Conservation (phyloP, 2,113 vertebrate species). For the Pyxicephalus adspersus region DNA sequence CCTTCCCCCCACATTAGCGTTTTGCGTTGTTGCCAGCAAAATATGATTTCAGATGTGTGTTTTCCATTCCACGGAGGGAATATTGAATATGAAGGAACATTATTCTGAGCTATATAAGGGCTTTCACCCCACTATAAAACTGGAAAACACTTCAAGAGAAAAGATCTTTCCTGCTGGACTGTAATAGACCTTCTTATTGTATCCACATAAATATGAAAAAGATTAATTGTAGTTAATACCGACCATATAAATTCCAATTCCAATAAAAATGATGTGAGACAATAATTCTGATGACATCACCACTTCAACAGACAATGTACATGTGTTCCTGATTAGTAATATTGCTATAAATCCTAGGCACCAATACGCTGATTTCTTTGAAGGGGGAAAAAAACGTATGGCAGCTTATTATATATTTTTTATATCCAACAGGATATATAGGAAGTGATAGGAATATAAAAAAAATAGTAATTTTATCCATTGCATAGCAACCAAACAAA, state of each 20-base stretch:
- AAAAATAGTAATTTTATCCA: no score
- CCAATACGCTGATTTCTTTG: conserved; percentile 17
- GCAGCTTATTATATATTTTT: neutral
- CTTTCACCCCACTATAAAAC: conserved; percentile 37
- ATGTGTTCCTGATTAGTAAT: conserved; percentile 42
- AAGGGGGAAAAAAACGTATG: neutral
- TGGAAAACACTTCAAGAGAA: conserved; percentile 28
- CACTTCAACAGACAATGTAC: neutral
- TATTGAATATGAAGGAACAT: conserved; percentile 42
- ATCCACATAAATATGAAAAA: conserved; percentile 49
- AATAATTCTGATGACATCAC: conserved; percentile 51
- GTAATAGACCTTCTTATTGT: conserved; percentile 30
- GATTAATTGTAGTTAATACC: conserved; percentile 53
- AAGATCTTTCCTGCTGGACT: conserved; percentile 26
- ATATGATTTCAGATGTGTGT: conserved; percentile 53
- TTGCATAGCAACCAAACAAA: no score
- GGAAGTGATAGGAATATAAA: no score
- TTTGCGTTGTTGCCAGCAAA: conserved; percentile 38
- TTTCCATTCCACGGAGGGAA: conserved; percentile 51
- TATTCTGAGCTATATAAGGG: conserved; percentile 39
- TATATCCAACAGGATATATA: no score
- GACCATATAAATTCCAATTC: conserved; percentile 41
- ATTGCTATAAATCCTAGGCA: conserved; percentile 23
- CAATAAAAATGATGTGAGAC: conserved; percentile 51
- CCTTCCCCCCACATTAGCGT: conserved; percentile 40